These are phyloP conservation scores for Leptopilina clavipes DNA, from an alignment of 1,140 invertebrate species.

Conservation along the genomic window DNA sequence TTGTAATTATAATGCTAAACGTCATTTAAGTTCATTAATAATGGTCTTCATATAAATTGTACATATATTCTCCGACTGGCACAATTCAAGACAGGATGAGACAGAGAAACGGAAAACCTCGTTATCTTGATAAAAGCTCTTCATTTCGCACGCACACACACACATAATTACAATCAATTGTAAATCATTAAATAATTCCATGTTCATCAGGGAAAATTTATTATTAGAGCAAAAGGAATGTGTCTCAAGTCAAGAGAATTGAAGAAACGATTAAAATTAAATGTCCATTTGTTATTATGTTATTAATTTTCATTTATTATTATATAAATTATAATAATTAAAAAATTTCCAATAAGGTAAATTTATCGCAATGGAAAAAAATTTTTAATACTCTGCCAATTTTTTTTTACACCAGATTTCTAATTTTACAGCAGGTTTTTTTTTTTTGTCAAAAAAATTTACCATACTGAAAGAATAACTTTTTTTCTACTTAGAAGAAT, in stretches of 20 bases:
- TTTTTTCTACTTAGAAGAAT: too few relatives aligned
- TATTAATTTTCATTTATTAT: too few relatives aligned
- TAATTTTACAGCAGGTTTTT: too few relatives aligned
- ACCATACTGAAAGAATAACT: too few relatives aligned
- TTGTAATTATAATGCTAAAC: slow-evolving; percentile 56
- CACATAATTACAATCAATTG: slow-evolving; percentile 18
- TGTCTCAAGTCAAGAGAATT: not conserved
- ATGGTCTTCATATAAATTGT: not conserved
- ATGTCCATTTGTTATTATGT: too few relatives aligned
- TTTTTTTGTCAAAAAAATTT: too few relatives aligned
- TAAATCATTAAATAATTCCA: slow-evolving; percentile 26
- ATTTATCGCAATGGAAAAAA: too few relatives aligned
- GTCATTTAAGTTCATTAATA: slow-evolving; percentile 13
- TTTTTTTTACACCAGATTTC: too few relatives aligned
- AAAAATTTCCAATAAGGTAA: too few relatives aligned
- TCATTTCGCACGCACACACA: not conserved
- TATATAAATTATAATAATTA: too few relatives aligned
- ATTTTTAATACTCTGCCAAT: too few relatives aligned
- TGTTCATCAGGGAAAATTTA: not conserved
- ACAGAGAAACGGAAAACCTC: slow-evolving; percentile 32
- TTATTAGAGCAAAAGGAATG: not conserved
- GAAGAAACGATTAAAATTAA: too few relatives aligned
- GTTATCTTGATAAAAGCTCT: not conserved
- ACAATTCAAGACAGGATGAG: slow-evolving; percentile 31
- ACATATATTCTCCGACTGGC: not conserved